Evolutionary conservation across 2,888 invertebrate genomes (phyloP).

Genomic region (Palloptera scutellata): DNA sequence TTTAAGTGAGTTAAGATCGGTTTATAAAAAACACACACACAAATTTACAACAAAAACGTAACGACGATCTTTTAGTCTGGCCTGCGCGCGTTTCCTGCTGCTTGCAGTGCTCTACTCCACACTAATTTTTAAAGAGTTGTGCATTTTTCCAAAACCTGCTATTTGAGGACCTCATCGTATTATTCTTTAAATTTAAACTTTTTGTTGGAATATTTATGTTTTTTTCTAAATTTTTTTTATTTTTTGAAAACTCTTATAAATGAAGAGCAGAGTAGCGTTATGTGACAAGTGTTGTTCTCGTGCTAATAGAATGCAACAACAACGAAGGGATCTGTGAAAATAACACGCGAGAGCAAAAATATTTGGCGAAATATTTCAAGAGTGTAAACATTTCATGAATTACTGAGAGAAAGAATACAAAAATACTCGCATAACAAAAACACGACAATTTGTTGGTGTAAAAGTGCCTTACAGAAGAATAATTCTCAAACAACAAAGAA

Average conservation of each 20-base stretch:
- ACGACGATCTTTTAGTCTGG: no score
- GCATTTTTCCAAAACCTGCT: no score
- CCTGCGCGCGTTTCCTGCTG: no score
- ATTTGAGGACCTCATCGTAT: no score
- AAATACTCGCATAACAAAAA: constrained; percentile 6
- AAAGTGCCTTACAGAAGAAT: constrained; percentile 30
- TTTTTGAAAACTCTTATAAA: neutral
- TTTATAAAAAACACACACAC: neutral
- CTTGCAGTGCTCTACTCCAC: no score
- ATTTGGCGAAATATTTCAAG: neutral
- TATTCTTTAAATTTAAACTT: no score
- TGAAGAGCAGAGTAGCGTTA: neutral
- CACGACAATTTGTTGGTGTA: constrained; percentile 7
- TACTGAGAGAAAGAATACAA: neutral
- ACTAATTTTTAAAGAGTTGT: no score
- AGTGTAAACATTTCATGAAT: neutral
- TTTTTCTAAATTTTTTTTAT: constrained; percentile 6
- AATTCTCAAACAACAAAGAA: constrained; percentile 3
- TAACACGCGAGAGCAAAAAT: constrained; percentile 17
- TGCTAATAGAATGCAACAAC: constrained; percentile 33
- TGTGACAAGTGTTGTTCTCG: neutral
- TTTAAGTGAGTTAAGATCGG: neutral
- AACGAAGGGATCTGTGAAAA: constrained; percentile 9
- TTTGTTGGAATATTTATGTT: neutral
- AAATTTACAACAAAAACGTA: no score